Conservation (phyloP, 2,888 invertebrate species). For the Eupithecia insigniata region DNA sequence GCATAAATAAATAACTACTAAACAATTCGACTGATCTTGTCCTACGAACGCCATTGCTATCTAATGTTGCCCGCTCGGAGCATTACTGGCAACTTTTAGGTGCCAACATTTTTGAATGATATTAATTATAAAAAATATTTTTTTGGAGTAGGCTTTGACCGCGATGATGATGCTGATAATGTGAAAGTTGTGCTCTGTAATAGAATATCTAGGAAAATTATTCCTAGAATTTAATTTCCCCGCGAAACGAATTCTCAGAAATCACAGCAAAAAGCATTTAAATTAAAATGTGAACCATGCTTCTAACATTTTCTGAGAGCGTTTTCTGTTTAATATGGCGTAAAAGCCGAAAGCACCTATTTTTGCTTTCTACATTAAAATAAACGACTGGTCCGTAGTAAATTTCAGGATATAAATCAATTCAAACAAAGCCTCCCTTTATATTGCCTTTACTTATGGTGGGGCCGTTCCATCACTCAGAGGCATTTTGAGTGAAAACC, state of each 20-base stretch:
- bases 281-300: slow-evolving; percentile 13
- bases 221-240: not conserved
- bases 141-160: not conserved
- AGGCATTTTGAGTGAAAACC: slow-evolving; percentile 1
- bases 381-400: slow-evolving; percentile 35
- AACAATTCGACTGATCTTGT: not conserved
- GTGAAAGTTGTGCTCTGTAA: not conserved
- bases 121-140: not conserved
- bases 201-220: not conserved
- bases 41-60: not conserved
- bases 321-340: slow-evolving; percentile 40
- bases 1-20: not conserved
- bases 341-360: slow-evolving; percentile 37
- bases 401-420: slow-evolving; percentile 50
- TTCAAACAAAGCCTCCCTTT: slow-evolving; percentile 43
- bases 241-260: slow-evolving; percentile 3
- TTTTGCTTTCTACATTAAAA: slow-evolving; percentile 39
- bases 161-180: not conserved
- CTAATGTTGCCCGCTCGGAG: no score
- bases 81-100: not conserved
- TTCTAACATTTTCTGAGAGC: slow-evolving; percentile 27
- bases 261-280: slow-evolving; percentile 4
- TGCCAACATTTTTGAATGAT: not conserved
- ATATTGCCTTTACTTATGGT: slow-evolving; percentile 30
- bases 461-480: slow-evolving; percentile 5